phyloP scores from a whole-genome alignment of 1,140 invertebrate genomes.

The Reticulitermes speratus region DNA sequence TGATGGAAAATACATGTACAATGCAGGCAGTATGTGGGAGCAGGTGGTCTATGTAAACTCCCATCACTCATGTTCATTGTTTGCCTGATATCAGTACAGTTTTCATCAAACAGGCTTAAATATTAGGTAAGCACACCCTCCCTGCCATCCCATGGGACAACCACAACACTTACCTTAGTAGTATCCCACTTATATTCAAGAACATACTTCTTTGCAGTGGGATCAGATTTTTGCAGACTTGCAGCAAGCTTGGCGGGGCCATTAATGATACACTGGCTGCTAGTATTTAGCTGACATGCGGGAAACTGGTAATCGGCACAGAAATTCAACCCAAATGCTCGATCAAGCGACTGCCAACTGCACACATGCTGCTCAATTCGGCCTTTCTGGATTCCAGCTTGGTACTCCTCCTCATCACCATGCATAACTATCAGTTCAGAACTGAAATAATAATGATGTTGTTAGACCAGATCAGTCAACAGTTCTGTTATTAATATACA shows the following conservation, averaged over 20 bases:
- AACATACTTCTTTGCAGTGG: slow-evolving; percentile 68
- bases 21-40: too few species aligned
- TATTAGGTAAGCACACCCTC: too few species aligned
- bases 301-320: slow-evolving; percentile 76
- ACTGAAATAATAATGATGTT: slow-evolving; percentile 44
- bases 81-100: too few species aligned
- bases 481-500: too few species aligned
- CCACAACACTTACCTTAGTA: slow-evolving; percentile 45
- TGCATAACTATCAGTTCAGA: slow-evolving; percentile 63
- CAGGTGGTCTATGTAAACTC: too few species aligned
- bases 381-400: slow-evolving; percentile 55
- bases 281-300: slow-evolving; percentile 56
- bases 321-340: slow-evolving; percentile 76
- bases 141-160: too few species aligned
- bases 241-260: slow-evolving; percentile 77
- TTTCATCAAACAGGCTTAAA: too few species aligned
- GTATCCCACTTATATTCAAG: slow-evolving; percentile 70
- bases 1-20: too few species aligned
- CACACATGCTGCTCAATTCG: slow-evolving; percentile 57
- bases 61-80: too few species aligned
- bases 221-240: slow-evolving; percentile 78
- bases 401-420: slow-evolving; percentile 54
- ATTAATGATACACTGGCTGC: slow-evolving; percentile 74
- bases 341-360: slow-evolving; percentile 71
- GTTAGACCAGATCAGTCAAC: too few species aligned